Base-by-base conservation (phyloP, 2,797 vertebrate genomes). In the Phrynocephalus forsythii region DNA sequence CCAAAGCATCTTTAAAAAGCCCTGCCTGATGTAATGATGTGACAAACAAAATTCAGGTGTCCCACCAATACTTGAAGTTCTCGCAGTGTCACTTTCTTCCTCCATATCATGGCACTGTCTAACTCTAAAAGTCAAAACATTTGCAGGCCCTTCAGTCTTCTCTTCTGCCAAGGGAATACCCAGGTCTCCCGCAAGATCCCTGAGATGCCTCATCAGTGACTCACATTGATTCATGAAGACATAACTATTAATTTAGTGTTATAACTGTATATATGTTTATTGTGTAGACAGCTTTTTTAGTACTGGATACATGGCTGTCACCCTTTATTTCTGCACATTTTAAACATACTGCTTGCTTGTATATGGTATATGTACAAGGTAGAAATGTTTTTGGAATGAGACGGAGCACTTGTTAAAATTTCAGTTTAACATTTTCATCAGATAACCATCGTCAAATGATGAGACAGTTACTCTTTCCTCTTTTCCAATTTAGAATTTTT, bases 401-500 rank as follows among this genome's bases (percentile, higher is more conserved):
- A 84, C 26, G 67, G 67, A 66, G 52, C 6, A 8, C n/a, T 56
- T 4, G 5, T 71, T 87, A 69, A 72, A 72, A 91, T 86, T 66
- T n/a, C 78, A 85, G 87, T 86, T 79, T 89, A 24, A 24, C 60
- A 71, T 83, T 5, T 87, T 91, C 93, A 82, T 50, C 90, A 86
- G 72, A n/a, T 86, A 69, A 91, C 83, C 86, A 13, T 75, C 79
- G 73, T 50, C 88, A 92, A 79, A 82, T 89, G 93, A 88, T 82
- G 68, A 78, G 48, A 50, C 92, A 88, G 11, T 89, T 22, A 66
- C 80, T 92, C 94, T 81, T n/a, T 88, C 94, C 91, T 50, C 89
- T 30, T 79, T 94, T 87, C 86, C 91, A 93, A 95, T 93, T 87
- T 91, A 88, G 92, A 94, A 92, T 90, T 88, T 30, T 90, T 88